Conservation (phyloP, 2,113 vertebrate genomes). For the Asarcornis scutulata region DNA sequence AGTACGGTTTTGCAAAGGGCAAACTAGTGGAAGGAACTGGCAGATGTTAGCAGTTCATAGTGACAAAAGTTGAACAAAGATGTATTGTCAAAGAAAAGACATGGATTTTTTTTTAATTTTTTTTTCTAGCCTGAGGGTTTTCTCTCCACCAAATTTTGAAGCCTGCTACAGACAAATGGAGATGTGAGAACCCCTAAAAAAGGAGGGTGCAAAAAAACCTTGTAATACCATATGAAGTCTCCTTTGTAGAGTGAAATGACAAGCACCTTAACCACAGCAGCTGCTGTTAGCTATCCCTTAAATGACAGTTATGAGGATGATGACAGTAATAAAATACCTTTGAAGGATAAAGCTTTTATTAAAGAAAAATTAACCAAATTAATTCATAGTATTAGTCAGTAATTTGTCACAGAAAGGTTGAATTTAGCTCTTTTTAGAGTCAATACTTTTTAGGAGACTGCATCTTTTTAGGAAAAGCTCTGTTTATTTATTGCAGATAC, state of each 20-base stretch:
- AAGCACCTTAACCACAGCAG: neutral
- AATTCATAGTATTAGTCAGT: neutral
- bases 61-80: neutral
- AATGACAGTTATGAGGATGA: constrained; percentile 12
- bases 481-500: neutral
- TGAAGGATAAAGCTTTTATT: constrained; percentile 35
- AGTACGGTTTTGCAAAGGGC: neutral
- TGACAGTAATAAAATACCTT: neutral
- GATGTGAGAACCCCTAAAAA: neutral
- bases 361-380: constrained; percentile 23
- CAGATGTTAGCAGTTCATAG: neutral
- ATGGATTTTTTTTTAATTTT: neutral
- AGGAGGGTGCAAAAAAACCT: neutral
- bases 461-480: neutral
- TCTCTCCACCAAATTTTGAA: neutral
- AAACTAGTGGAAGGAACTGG: neutral
- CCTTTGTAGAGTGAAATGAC: neutral
- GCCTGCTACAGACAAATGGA: neutral
- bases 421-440: neutral
- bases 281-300: neutral
- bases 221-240: neutral
- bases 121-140: neutral
- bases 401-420: neutral
- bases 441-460: neutral
- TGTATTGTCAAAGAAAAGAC: neutral